Evolutionary conservation across 2,888 invertebrate species (phyloP).

Genomic region (Drosophila neutralis): DNA sequence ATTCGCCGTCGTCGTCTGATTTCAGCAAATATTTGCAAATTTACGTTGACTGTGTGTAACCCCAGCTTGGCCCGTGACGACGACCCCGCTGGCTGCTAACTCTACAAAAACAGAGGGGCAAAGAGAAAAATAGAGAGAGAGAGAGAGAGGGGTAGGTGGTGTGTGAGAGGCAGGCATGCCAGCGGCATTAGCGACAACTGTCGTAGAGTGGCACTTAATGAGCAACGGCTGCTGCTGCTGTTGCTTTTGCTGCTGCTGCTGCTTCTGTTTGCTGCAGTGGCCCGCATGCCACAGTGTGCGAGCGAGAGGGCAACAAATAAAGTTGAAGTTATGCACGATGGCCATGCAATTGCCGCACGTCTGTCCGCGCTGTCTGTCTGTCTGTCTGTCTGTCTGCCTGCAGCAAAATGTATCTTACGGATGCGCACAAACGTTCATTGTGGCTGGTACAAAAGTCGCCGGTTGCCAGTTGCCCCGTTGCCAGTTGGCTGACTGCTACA

Average conservation of each 20-base stretch:
- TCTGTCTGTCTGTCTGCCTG: conserved; percentile 31
- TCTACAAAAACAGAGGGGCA: conserved; percentile 3
- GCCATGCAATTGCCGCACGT: conserved; percentile 72
- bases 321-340: conserved; percentile 77
- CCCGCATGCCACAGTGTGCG: conserved; percentile 72
- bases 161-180: conserved; percentile 41
- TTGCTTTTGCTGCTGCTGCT: conserved; percentile 19
- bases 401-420: conserved; percentile 68
- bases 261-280: conserved; percentile 50
- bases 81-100: conserved; percentile 51
- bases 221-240: conserved; percentile 70
- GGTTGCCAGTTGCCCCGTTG: conserved; percentile 44
- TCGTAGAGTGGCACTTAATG: conserved; percentile 79
- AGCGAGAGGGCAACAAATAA: conserved; percentile 61
- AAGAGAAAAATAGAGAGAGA: neutral
- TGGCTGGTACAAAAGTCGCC: conserved; percentile 69
- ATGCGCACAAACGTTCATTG: conserved; percentile 70
- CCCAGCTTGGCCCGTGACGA: conserved; percentile 68
- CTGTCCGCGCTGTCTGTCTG: conserved; percentile 2
- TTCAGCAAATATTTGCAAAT: conserved; percentile 78
- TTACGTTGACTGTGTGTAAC: conserved; percentile 76
- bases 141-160: neutral
- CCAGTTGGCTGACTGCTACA: conserved; percentile 68
- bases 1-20: conserved; percentile 68
- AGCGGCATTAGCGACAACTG: conserved; percentile 78